Evolutionary conservation across 2,113 vertebrate genomes (phyloP), one percentile per base, ranked within the genome.

Genomic region (Sorex araneus): DNA sequence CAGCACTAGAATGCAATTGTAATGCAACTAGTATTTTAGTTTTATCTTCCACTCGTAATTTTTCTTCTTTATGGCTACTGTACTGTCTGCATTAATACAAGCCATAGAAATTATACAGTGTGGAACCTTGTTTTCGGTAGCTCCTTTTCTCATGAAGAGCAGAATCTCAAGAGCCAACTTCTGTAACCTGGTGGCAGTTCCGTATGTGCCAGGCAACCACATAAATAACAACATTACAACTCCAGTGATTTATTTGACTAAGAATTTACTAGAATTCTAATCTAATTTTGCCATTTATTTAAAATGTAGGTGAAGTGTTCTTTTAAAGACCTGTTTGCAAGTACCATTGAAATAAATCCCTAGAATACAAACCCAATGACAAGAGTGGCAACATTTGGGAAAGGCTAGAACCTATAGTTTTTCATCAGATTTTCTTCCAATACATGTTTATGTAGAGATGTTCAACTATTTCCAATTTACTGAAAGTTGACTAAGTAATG

Each of bases 11-110:
- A 98, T 97, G 95, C 86, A 87, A 98, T 97, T 98, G 97, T 97
- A 97, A 97, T 97, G 96, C 97, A 98, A 97, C 96, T 95, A 97
- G 95, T 97, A 97, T 98, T 98, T 98, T 97, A 98, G 95, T 97
- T 98, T 98, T 98, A 97, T 98, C 97, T 98, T 98, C 94, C 78
- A 57, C 93, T 87, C 89, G 97, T 97, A 97, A 98, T 98, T 97
- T 97, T 97, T 98, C 97, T 97, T 98, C 97, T 98, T 98, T 98
- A 98, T 97, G 95, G 96, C 92, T 96, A 95, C 97, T 97, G 87
- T 97, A 94, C 92, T 97, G 96, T 96, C 96, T 97, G 95, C 96
- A 97, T 98, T 98, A 98, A 98, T 97, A 97, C 95, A 97, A 98
- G 96, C 96, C 97, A 97, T 96, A 96, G 97, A 96, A 98, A 98